Percentiles rank a stretch among this genome's conserved stretches.
These are phyloP conservation scores for Cetoscarus ocellatus DNA, from an alignment of 2,797 vertebrate species.

Conservation along the genomic window DNA sequence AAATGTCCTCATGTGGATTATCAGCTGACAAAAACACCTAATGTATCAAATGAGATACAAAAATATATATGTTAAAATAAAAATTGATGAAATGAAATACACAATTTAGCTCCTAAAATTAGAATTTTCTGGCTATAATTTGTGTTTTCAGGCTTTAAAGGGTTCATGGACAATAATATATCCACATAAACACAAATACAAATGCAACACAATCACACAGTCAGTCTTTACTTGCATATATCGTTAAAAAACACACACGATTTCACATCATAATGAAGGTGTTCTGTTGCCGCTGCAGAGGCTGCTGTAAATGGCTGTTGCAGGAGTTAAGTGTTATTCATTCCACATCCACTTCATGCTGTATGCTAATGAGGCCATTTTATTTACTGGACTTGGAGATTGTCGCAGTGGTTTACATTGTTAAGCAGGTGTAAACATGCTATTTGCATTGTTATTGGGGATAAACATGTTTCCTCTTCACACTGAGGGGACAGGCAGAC, in stretches of 20 bases:
- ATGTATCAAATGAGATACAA: too few species aligned
- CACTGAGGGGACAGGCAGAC: conserved; percentile 49
- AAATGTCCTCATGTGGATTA: too few species aligned
- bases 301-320: conserved; percentile 42
- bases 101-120: too few species aligned
- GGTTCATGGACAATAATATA: too few species aligned
- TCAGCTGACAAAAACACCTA: too few species aligned
- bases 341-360: conserved; percentile 42
- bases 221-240: conserved; percentile 8
- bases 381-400: conserved; percentile 71
- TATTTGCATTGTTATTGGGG: conserved; percentile 67
- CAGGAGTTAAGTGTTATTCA: conserved; percentile 63
- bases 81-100: too few species aligned
- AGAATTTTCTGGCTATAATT: too few species aligned
- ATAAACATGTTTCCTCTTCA: conserved; percentile 50
- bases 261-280: conserved; percentile 47
- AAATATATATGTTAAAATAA: too few species aligned
- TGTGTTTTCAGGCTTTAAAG: too few species aligned
- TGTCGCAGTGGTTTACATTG: conserved; percentile 62
- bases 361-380: conserved; percentile 75
- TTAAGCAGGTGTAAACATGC: conserved; percentile 67
- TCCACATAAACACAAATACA: conserved; percentile 11
- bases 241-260: conserved; percentile 26
- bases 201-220: conserved; percentile 17
- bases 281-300: conserved; percentile 32